Evolutionary conservation across 2,888 invertebrate genomes (phyloP).

Genomic region (Drosophila diplacantha): DNA sequence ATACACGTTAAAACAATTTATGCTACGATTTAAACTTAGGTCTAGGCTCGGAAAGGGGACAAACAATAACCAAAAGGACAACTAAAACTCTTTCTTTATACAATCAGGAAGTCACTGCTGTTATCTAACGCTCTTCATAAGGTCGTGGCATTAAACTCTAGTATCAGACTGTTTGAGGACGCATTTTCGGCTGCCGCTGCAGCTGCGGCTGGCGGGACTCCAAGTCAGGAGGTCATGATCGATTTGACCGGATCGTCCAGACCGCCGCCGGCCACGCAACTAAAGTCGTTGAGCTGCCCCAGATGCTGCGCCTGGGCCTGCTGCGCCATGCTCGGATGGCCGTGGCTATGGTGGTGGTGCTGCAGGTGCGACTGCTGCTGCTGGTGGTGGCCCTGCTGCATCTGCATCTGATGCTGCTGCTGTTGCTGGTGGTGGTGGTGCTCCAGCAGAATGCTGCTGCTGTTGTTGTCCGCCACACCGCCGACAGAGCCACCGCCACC

Average conservation of each 20-base stretch:
- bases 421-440: conserved; percentile 54
- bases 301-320: conserved; percentile 54
- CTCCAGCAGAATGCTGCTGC: conserved; percentile 63
- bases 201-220: conserved; percentile 48
- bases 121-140: conserved; percentile 47
- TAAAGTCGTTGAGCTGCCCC: conserved; percentile 77
- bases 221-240: conserved; percentile 79
- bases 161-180: conserved; percentile 64
- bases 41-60: conserved; percentile 49
- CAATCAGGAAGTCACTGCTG: conserved; percentile 43
- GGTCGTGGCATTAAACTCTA: conserved; percentile 74
- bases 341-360: conserved; percentile 59
- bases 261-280: conserved; percentile 76
- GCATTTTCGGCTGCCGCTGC: conserved; percentile 39
- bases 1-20: conserved; percentile 55
- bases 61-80: conserved; percentile 44
- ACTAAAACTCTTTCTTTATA: conserved; percentile 46
- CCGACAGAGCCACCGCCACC: conserved; percentile 56
- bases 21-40: conserved; percentile 57
- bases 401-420: conserved; percentile 45
- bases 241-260: conserved; percentile 80
- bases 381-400: conserved; percentile 54
- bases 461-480: conserved; percentile 64
- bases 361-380: conserved; percentile 44
- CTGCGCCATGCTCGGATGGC: conserved; percentile 52